Evolutionary conservation across 2,888 invertebrate species (phyloP).

Genomic region (Capitulum mitella): DNA sequence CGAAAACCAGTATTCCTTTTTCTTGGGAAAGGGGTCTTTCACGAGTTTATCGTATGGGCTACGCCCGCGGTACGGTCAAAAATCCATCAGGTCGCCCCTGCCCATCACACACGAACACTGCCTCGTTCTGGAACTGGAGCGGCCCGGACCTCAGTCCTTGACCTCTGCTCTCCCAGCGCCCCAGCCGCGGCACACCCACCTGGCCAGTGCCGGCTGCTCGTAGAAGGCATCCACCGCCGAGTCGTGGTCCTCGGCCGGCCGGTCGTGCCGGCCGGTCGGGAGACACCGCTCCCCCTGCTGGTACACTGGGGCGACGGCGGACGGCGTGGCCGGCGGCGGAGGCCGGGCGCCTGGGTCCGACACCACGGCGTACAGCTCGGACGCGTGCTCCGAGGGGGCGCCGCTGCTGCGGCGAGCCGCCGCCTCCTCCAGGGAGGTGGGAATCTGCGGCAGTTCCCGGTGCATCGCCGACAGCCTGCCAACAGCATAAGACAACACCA

Average conservation of each 20-base stretch:
- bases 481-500: no score
- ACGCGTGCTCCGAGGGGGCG: background rate
- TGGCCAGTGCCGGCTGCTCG: background rate
- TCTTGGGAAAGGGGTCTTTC: no score
- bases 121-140: no score
- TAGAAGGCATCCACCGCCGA: background rate
- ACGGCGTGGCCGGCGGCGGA: background rate
- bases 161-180: background rate
- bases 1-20: no score
- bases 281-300: background rate
- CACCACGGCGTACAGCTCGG: constrained; percentile 23
- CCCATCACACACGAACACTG: no score
- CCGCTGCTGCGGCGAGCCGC: background rate
- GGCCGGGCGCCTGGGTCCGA: background rate
- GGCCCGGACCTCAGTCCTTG: no score
- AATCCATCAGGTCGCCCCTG: no score
- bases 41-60: no score
- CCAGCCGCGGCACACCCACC: background rate
- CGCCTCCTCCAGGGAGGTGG: background rate
- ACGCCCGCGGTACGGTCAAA: no score
- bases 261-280: no score
- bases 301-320: background rate
- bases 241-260: background rate
- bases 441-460: background rate
- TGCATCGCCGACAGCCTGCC: background rate